Evolutionary conservation across 2,888 invertebrate genomes (phyloP).

Genomic region (Polydrusus tereticollis): DNA sequence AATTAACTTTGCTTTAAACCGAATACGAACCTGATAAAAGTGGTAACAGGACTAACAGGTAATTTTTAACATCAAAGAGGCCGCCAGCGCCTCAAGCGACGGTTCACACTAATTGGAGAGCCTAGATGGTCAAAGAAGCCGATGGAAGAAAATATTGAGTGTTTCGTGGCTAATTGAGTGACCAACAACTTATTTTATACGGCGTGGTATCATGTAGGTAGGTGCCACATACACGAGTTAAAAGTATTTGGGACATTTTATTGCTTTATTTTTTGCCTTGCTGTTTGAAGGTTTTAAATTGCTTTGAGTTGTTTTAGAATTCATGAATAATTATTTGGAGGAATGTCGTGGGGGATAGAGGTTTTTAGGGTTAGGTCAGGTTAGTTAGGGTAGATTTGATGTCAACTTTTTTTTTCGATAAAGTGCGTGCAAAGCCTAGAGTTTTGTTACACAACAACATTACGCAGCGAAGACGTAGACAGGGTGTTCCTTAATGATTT

Average conservation of each 20-base stretch:
- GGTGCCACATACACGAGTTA: constrained; percentile 10
- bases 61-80: constrained; percentile 67
- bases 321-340: background rate
- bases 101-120: constrained; percentile 70
- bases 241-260: constrained; percentile 22
- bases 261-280: background rate
- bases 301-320: background rate
- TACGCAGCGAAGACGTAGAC: too few relatives aligned
- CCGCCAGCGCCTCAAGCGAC: constrained; percentile 67
- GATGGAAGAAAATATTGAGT: constrained; percentile 69
- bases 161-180: constrained; percentile 68
- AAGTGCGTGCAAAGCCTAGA: too few relatives aligned
- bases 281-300: background rate
- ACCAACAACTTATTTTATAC: constrained; percentile 67
- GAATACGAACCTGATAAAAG: constrained; percentile 38
- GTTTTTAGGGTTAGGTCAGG: too few relatives aligned
- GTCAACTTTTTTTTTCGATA: too few relatives aligned
- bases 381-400: too few relatives aligned
- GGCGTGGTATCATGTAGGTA: constrained; percentile 37
- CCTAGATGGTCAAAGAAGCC: constrained; percentile 68
- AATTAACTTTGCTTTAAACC: too few relatives aligned
- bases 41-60: constrained; percentile 63
- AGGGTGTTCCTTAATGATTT: too few relatives aligned
- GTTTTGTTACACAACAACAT: too few relatives aligned
- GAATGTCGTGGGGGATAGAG: too few relatives aligned